Evolutionary conservation across 2,797 vertebrate genomes (phyloP), one percentile per base, ranked within the genome.

Genomic region (Masticophis lateralis): DNA sequence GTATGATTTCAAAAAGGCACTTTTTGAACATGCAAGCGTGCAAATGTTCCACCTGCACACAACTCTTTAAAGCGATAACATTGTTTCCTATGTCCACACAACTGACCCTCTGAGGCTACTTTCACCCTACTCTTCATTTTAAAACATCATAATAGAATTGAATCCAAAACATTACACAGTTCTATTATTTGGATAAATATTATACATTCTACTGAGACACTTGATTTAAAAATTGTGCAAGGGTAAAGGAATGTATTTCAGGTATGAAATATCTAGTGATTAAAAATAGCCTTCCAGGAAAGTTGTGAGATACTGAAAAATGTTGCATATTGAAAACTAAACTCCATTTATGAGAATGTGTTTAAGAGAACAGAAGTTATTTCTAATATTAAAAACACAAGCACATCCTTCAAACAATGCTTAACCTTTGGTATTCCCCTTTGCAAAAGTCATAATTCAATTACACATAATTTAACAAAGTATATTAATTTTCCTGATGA

Each of bases 301-400:
- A 22, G 28, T 11, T 22, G 37, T 4, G 51, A 47, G 25, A 88
- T 61, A 88, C 12, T 16, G 51, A 4, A 69, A 69, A 90, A 28
- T 47, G 37, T 11, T 66, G 55, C 37, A 63, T 60, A 53, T 9
- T 86, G 14, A 90, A 89, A 25, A 4, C 0, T 22, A 53, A 20
- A 61, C 14, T 90, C 74, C 86, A 66, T 0, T 74, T 13, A 55
- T 87, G 92, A 87, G 60, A 90, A 51, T 1, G 28, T 83, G 1
- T 1, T 9, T 4, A 13, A 22, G 91, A 93, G 87, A 55, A 0
- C 18, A 95, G n/a, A 14, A 59, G 9, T 0, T 5, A 25, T 32
- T 92, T 94, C 87, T 89, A 92, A 93, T 25, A 43, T 83, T n/a
- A 51, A 63, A 20, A 32, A 74, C 61, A 56, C 37, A 47, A 28